Percentiles rank a stretch among this genome's conserved stretches.
Conservation (phyloP, 2,113 vertebrate species). For the Oryzias javanicus region DNA sequence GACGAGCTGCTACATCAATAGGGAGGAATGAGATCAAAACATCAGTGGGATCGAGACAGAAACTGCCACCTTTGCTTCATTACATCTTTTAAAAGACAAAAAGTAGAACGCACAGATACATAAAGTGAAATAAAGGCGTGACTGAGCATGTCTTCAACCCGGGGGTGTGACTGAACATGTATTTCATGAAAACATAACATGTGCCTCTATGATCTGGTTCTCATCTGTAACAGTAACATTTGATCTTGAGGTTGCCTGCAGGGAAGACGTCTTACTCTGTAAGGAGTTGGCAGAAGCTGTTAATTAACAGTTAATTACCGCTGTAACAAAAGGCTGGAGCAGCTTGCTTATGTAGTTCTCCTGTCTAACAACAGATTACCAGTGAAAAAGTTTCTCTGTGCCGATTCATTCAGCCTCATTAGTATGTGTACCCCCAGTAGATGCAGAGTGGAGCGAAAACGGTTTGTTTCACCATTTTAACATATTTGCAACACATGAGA, state of each 20-base stretch:
- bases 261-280: slow-evolving; percentile 21
- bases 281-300: slow-evolving; percentile 27
- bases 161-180: slow-evolving; percentile 32
- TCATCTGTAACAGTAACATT: slow-evolving; percentile 29
- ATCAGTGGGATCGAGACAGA: slow-evolving; percentile 48
- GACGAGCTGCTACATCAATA: slow-evolving; percentile 51
- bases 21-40: slow-evolving; percentile 47
- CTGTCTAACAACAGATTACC: slow-evolving; percentile 14
- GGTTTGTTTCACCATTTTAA: too few species aligned
- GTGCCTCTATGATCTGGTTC: slow-evolving; percentile 20
- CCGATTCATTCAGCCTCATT: too few species aligned
- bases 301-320: slow-evolving; percentile 55
- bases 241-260: slow-evolving; percentile 26
- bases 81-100: slow-evolving; percentile 49
- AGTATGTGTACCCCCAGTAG: too few species aligned
- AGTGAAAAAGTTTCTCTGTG: background rate
- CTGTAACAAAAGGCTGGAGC: slow-evolving; percentile 44
- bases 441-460: too few species aligned
- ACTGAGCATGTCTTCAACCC: slow-evolving; percentile 28
- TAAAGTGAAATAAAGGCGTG: slow-evolving; percentile 20
- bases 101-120: slow-evolving; percentile 18
- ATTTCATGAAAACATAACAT: slow-evolving; percentile 18
- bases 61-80: slow-evolving; percentile 60
- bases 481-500: too few species aligned
- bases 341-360: slow-evolving; percentile 26